Base-by-base conservation (phyloP, 2,797 vertebrate genomes). In the Pteronotus mesoamericanus region DNA sequence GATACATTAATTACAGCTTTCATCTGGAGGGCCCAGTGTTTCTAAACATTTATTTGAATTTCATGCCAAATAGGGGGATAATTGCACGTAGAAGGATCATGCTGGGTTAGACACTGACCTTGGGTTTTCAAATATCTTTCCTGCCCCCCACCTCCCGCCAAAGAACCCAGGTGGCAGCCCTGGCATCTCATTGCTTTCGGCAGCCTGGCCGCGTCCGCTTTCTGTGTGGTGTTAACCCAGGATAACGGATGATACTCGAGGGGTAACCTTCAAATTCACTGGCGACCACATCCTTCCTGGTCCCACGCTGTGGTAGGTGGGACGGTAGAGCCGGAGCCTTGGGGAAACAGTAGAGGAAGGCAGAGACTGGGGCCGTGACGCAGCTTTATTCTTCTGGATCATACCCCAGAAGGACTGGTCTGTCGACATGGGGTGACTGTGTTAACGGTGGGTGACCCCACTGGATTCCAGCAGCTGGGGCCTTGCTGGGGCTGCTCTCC, bases 11-110 rank as follows among this genome's bases (percentile, higher is more conserved):
- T 96, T 96, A 95, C 4, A 96, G 34, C 90, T 97, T 89, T 97
- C 97, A 97, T 96, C 57, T 1, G 71, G 61, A 95, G 53, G 83
- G 42, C 89, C 6, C 72, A 82, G 94, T 71, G 61, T 95, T 97
- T 97, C 97, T 91, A 97, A 98, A 95, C 85, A 96, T 94, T 96
- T 98, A 95, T 96, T 97, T 97, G 96, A 89, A 97, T 98, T 96
- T 95, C 79, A 72, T 94, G 83, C 92, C 94, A 96, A 97, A 97
- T 87, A 95, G 97, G 91, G 91, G 92, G 48, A 91, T 98, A 97
- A 98, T 96, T 98, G 84, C 96, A 46, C 46, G 91, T 79, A 74
- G 98, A 97, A 98, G 85, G 75, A 84, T 91, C 94, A 69, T 84
- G 66, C 46, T 96, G 88, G 96, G 74, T 91, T 97, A 95, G 93